Conservation (phyloP, 2,888 invertebrate genomes). For the Melanargia galathea region DNA sequence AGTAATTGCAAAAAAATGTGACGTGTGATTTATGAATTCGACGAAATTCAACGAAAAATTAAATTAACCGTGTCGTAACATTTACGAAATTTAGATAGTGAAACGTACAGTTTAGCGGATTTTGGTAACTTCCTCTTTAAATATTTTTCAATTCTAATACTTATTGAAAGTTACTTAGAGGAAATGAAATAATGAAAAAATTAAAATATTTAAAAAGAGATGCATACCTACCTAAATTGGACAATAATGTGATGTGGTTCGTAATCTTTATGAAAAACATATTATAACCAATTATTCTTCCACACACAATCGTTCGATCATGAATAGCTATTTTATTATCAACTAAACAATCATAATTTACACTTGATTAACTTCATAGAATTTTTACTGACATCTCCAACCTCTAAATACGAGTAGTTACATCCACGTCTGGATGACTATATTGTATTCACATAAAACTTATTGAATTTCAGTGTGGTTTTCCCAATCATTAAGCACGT, state of each 20-base stretch:
- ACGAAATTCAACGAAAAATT: slow-evolving; percentile 31
- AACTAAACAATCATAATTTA: not conserved
- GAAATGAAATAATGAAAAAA: not conserved
- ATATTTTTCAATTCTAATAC: too few species aligned
- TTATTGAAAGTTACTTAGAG: too few species aligned
- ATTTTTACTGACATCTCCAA: not conserved
- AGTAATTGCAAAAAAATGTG: too few species aligned
- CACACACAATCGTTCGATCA: not conserved
- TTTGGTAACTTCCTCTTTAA: not conserved
- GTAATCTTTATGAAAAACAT: too few species aligned
- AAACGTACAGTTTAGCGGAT: not conserved
- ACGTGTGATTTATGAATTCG: not conserved
- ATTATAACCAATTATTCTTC: too few species aligned
- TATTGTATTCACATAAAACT: too few species aligned
- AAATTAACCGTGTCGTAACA: slow-evolving; percentile 37
- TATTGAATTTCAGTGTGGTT: too few species aligned
- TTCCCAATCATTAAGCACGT: too few species aligned
- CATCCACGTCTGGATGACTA: too few species aligned
- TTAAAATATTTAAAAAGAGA: not conserved
- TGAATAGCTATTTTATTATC: not conserved
- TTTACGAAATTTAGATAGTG: slow-evolving; percentile 25
- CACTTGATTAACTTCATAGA: not conserved
- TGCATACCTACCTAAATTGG: too few species aligned
- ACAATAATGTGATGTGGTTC: too few species aligned
- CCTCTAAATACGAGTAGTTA: not conserved